Conservation (phyloP, 2,113 vertebrate genomes). For the Phrynosoma platyrhinos region DNA sequence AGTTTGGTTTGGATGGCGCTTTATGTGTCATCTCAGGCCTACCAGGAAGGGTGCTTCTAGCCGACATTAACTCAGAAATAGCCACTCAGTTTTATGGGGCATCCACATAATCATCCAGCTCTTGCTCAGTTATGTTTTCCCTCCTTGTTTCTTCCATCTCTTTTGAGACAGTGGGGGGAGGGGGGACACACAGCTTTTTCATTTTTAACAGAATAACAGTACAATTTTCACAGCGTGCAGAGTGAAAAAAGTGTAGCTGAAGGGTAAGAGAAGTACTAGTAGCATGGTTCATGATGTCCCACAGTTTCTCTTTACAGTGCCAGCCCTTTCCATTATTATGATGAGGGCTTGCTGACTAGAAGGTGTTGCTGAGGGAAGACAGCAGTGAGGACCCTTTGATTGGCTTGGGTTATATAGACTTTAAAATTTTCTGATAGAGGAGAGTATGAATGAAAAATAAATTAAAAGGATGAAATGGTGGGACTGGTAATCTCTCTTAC, state of each 20-base stretch:
- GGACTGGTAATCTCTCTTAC: not conserved
- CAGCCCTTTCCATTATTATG: not conserved
- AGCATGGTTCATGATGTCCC: not conserved
- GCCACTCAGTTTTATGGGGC: not conserved
- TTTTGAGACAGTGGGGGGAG: not conserved
- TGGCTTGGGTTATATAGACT: too few relatives aligned
- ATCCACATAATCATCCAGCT: not conserved
- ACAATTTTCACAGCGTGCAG: not conserved
- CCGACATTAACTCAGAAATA: not conserved
- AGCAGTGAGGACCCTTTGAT: not conserved
- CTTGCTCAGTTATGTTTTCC: not conserved
- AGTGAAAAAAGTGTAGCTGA: not conserved
- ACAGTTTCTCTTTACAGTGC: not conserved
- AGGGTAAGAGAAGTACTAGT: not conserved
- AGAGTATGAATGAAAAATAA: not conserved
- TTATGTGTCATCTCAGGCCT: not conserved
- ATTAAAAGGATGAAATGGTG: not conserved
- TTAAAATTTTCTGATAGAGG: not conserved
- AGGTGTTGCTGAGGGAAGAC: not conserved
- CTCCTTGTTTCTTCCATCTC: not conserved
- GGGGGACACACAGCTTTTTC: not conserved
- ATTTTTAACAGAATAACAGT: not conserved
- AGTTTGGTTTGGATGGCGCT: not conserved
- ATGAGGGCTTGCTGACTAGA: not conserved
- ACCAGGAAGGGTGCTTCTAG: not conserved